Base-by-base conservation (phyloP, 2,888 invertebrate genomes). In the Phyllotreta striolata region DNA sequence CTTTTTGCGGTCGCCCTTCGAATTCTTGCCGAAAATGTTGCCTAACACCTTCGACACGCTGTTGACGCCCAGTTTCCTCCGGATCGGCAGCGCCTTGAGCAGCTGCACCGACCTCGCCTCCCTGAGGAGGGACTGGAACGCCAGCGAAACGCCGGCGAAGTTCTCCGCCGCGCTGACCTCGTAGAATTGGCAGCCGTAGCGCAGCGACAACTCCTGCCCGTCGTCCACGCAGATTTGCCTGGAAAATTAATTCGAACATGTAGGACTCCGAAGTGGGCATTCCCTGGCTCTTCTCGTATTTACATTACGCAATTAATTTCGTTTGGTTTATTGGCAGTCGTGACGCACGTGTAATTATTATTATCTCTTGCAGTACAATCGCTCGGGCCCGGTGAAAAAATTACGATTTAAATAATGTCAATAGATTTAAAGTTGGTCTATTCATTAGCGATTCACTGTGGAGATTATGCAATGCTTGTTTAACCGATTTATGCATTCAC, bases 91-190 rank as follows among this genome's bases (percentile, higher is more conserved):
- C 0, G 87, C 85, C 68, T 86, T 84, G 49, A 91, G 79, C 40
- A 91, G 81, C 68, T 91, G 91, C 0, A 91, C 86, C n/a, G 91
- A 88, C 57, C 90, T 84, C n/a, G 91, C 91, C 80, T 91, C 91
- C 49, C 91, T 82, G 51, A 91, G 82, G 62, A 91, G 82, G 12
- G 90, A 90, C 78, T 91, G 91, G 82, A 93, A 92, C 54, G 92
- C 92, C 62, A 92, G 83, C 40, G 91, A 91, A 0, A 92, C 91
- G 63, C 92, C 92, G 0, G 91, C 91, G 74, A 89, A 89, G 74
- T 91, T 91, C 80, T 92, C 92, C 38, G 93, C 92, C 8, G 92
- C 92, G 62, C 91, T 91, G 63, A 92, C 91, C 82, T 93, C 93
- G 82, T 92, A 91, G 82, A 92, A 93, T 81, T 92, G 92, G 75